Evolutionary conservation across 2,113 vertebrate species (phyloP), one percentile per base, ranked within the genome.

Genomic region (Notechis scutatus): DNA sequence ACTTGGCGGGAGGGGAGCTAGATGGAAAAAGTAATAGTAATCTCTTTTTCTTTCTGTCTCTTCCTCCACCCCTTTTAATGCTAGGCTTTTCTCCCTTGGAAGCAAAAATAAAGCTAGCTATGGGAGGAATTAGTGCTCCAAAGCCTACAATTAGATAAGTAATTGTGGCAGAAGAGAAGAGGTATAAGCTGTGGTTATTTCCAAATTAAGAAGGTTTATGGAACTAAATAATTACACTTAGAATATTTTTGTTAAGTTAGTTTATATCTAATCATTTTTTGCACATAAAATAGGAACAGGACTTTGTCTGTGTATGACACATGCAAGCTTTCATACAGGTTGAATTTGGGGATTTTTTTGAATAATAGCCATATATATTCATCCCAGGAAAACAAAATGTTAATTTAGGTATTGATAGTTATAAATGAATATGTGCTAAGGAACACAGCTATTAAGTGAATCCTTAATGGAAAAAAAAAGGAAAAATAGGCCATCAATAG

Each of bases 331-430:
- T 93, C 90, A 4, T 20, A 85, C 39, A 93, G 52, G 8, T 95
- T 87, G 92, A 93, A 74, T 94, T 95, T 95, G 95, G 92, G 95
- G 95, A 96, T 54, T 47, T 93, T 93, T 92, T 92, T 93, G 97
- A 97, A 94, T 52, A 23, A 96, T 95, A 96, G 95, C 96, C 96
- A 96, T 95, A 95, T 96, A 96, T 92, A 95, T 94, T 94, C 85
- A 94, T 96, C 96, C 95, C 97, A 92, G 91, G 96, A 97, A 97
- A 97, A 97, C 92, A 45, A 85, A 96, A 95, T 94, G 94, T 95
- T 98, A 98, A 98, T 95, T 98, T 97, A 98, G 96, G 96, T 97
- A 97, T 96, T 98, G 98, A 97, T 26, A 4, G 95, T 93, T 98
- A 97, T 97, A 98, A 98, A 98, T 97, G 98, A 98, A 97, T 97